These are phyloP conservation scores for Anoplophora glabripennis DNA, from an alignment of 1,140 invertebrate genomes.

Conservation along the genomic window DNA sequence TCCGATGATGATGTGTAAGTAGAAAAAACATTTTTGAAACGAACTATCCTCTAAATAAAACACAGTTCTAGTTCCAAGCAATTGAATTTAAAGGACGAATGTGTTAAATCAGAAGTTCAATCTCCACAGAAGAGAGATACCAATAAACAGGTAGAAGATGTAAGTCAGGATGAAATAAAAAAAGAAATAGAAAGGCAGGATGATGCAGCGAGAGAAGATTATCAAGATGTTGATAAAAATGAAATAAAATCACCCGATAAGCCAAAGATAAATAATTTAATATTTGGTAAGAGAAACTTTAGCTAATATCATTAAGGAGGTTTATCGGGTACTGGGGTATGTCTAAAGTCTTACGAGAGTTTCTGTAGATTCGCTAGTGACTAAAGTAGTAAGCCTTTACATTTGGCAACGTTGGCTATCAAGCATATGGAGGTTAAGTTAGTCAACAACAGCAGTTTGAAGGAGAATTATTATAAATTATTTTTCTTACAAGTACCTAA, in stretches of 20 bases:
- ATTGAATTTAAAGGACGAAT: constrained; percentile 26
- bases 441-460: too few species aligned
- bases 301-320: neutral
- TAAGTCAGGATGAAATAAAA: neutral
- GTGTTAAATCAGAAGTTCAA: neutral
- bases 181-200: neutral
- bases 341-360: neutral
- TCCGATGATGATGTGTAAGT: constrained; percentile 14
- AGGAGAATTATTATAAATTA: too few species aligned
- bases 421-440: too few species aligned
- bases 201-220: neutral
- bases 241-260: neutral
- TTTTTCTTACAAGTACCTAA: too few species aligned
- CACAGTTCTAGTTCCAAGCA: constrained; percentile 12
- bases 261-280: neutral
- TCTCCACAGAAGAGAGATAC: neutral
- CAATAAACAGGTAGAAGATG: neutral
- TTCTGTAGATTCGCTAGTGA: too few species aligned
- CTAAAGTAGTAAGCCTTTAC: too few species aligned
- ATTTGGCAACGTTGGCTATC: too few species aligned
- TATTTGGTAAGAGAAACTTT: neutral
- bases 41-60: constrained; percentile 5
- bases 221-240: neutral
- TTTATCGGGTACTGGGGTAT: neutral
- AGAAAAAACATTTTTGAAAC: constrained; percentile 7